Percentiles rank a stretch among this genome's conserved stretches.
Conservation (phyloP, 2,797 vertebrate species). For the Pseudochromis fuscus region DNA sequence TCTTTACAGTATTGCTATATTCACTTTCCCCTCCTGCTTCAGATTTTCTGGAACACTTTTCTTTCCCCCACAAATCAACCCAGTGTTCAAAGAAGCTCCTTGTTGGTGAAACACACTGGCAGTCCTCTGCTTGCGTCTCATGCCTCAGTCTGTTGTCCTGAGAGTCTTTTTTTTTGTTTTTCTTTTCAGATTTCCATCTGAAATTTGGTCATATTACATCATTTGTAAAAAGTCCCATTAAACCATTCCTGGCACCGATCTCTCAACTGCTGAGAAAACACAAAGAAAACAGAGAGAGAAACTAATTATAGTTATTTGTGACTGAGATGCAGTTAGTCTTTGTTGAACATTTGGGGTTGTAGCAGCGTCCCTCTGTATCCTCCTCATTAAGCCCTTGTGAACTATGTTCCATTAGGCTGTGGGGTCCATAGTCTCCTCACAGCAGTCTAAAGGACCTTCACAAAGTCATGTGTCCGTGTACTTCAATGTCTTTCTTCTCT, state of each 20-base stretch:
- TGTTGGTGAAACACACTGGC: constrained; percentile 54
- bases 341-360: constrained; percentile 67
- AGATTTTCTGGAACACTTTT: constrained; percentile 49
- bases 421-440: constrained; percentile 58
- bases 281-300: constrained; percentile 60
- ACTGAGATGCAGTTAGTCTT: constrained; percentile 71
- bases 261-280: constrained; percentile 68
- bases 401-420: constrained; percentile 46
- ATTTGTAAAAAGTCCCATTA: constrained; percentile 62
- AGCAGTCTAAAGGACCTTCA: constrained; percentile 58
- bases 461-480: constrained; percentile 58
- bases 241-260: constrained; percentile 51
- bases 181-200: constrained; percentile 64
- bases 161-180: constrained; percentile 56
- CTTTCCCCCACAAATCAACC: constrained; percentile 42
- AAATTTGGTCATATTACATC: constrained; percentile 81
- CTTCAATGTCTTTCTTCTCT: constrained; percentile 50
- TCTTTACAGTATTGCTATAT: constrained; percentile 86
- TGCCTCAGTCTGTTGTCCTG: constrained; percentile 70
- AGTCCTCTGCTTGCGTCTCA: constrained; percentile 66
- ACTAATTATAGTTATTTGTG: constrained; percentile 76
- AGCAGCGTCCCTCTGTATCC: constrained; percentile 63
- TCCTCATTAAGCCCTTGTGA: constrained; percentile 54
- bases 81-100: constrained; percentile 47
- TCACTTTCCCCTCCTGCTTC: constrained; percentile 59